Percentiles rank a stretch among this genome's conserved stretches.
phyloP scores from a whole-genome alignment of 2,797 vertebrate genomes.

The Sternarchorhynchus goeldii region DNA sequence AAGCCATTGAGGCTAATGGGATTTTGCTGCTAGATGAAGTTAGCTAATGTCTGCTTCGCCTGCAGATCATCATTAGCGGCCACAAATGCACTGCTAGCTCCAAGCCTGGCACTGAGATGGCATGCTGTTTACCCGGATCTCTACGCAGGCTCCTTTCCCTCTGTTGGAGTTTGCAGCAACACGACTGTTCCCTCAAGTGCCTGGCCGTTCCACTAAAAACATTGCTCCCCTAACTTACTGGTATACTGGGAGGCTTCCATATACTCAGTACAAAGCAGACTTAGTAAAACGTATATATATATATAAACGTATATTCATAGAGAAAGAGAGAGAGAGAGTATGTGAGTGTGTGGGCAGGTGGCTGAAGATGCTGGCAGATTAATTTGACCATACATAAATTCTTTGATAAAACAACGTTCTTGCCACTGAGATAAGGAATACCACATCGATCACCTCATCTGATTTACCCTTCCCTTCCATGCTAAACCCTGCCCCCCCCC shows the following conservation, averaged over 20 bases:
- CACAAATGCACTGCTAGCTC: constrained; percentile 28
- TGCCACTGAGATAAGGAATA: constrained; percentile 60
- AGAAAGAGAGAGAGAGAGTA: not conserved
- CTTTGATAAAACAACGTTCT: constrained; percentile 64
- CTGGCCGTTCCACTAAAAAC: constrained; percentile 5
- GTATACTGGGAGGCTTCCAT: too few relatives aligned
- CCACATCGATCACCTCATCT: constrained; percentile 61
- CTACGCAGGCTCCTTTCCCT: constrained; percentile 9
- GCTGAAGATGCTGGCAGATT: constrained; percentile 63
- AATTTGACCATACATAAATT: constrained; percentile 65
- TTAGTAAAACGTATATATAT: not conserved
- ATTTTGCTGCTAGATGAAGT: constrained; percentile 71
- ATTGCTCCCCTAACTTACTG: not conserved
- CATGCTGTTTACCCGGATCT: constrained; percentile 38
- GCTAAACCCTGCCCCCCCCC: constrained; percentile 56
- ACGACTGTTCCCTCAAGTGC: not conserved
- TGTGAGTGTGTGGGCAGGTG: constrained; percentile 56
- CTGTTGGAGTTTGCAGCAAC: constrained; percentile 1
- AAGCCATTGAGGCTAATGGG: constrained; percentile 79
- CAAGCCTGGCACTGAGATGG: not conserved
- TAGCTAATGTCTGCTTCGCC: constrained; percentile 77
- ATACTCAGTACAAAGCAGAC: not conserved
- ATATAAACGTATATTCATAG: not conserved
- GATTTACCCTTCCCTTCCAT: constrained; percentile 39
- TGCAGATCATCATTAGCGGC: constrained; percentile 61